Evolutionary conservation across 2,888 invertebrate genomes (phyloP).

Genomic region (Sinotaia quadrata): DNA sequence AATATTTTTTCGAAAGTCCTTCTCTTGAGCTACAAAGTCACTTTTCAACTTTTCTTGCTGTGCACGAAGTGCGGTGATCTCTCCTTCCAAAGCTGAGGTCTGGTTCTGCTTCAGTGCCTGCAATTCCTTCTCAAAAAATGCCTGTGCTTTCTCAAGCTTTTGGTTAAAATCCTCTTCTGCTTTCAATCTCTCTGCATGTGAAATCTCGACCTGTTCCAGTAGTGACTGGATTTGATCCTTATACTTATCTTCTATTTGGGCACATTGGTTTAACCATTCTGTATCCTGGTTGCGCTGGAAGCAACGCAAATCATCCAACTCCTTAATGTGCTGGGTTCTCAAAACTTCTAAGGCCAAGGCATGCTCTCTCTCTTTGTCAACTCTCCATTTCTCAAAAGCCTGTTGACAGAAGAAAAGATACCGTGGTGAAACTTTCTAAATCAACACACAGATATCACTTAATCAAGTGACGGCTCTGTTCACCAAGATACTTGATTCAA

Average conservation of each 20-base stretch:
- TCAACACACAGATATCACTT: no score
- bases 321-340: slow-evolving; percentile 54
- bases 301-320: slow-evolving; percentile 58
- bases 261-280: slow-evolving; percentile 57
- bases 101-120: slow-evolving; percentile 58
- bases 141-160: slow-evolving; percentile 67
- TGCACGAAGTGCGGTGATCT: slow-evolving; percentile 49
- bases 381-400: slow-evolving; percentile 55
- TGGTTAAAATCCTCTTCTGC: slow-evolving; percentile 64
- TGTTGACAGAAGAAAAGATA: no score
- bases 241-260: slow-evolving; percentile 59
- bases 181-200: slow-evolving; percentile 55
- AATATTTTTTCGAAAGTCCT: slow-evolving; percentile 57
- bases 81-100: slow-evolving; percentile 49
- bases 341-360: slow-evolving; percentile 56
- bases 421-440: no score
- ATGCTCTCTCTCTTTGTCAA: slow-evolving; percentile 58
- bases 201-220: slow-evolving; percentile 44
- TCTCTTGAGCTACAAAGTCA: slow-evolving; percentile 58
- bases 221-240: slow-evolving; percentile 55
- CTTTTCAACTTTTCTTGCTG: slow-evolving; percentile 63
- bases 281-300: slow-evolving; percentile 51
- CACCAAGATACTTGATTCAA: no score
- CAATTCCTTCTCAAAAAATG: slow-evolving; percentile 70
- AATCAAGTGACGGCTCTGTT: no score